Conservation (phyloP, 2,113 vertebrate species). For the Nibea albiflora region DNA sequence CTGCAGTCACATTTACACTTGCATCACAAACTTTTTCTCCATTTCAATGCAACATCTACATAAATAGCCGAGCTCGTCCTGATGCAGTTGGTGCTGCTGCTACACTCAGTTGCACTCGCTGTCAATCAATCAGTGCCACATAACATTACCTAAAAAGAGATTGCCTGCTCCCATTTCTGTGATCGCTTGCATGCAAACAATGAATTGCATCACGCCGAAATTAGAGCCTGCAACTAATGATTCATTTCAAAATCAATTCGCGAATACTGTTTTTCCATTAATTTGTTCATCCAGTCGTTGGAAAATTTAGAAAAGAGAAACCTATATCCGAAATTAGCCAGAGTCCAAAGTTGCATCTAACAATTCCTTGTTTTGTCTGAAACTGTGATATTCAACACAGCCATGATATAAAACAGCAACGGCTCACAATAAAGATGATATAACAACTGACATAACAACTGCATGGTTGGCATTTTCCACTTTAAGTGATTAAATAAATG, state of each 20-base stretch:
- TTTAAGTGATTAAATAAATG: neutral
- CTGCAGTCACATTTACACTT: too few species aligned
- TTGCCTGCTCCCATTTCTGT: neutral
- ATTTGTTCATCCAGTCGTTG: neutral
- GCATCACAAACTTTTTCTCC: too few species aligned
- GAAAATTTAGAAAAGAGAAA: neutral
- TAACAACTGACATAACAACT: neutral
- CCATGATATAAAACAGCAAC: neutral
- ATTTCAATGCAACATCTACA: too few species aligned
- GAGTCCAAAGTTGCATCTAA: neutral
- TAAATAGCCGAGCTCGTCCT: too few species aligned
- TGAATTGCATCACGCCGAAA: neutral
- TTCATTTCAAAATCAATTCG: too few species aligned
- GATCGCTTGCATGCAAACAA: neutral
- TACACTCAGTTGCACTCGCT: too few species aligned
- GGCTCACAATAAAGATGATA: neutral
- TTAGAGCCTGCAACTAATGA: neutral
- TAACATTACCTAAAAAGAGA: neutral
- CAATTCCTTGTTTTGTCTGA: neutral
- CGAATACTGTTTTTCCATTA: neutral
- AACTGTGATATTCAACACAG: neutral
- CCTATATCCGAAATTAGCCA: neutral
- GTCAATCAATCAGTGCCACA: too few species aligned
- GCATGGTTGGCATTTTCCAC: neutral
- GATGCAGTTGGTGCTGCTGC: too few species aligned